These are phyloP conservation scores for Lethocerus indicus DNA, from an alignment of 1,140 invertebrate species.

Conservation along the genomic window DNA sequence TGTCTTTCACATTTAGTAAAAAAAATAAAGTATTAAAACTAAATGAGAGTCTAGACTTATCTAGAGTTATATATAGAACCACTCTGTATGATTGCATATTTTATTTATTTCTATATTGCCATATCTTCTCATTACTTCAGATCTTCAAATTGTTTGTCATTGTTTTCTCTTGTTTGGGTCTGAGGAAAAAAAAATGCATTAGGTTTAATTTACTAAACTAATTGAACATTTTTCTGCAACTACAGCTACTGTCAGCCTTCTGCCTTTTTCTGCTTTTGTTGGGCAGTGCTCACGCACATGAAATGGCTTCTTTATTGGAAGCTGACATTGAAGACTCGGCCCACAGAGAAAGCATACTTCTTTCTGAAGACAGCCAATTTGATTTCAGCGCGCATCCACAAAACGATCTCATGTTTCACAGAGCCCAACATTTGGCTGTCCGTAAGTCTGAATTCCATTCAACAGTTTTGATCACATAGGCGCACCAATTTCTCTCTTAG, in stretches of 20 bases:
- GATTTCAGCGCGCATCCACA: constrained; percentile 19
- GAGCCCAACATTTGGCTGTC: constrained; percentile 27
- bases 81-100: too few relatives aligned
- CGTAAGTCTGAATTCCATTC: constrained; percentile 13
- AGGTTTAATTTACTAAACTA: too few relatives aligned
- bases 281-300: constrained; percentile 26
- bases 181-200: not conserved
- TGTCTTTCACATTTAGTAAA: too few relatives aligned
- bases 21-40: too few relatives aligned
- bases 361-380: constrained; percentile 18
- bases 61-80: too few relatives aligned
- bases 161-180: not conserved
- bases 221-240: too few relatives aligned
- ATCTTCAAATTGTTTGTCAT: too few relatives aligned
- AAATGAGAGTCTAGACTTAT: too few relatives aligned
- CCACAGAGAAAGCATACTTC: constrained; percentile 16
- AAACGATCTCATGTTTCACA: constrained; percentile 24
- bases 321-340: constrained; percentile 24
- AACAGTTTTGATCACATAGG: too few relatives aligned
- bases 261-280: constrained; percentile 27
- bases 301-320: constrained; percentile 28
- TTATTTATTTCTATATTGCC: too few relatives aligned
- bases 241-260: constrained; percentile 28
- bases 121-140: too few relatives aligned
- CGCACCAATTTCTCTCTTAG: too few relatives aligned